Conservation (phyloP, 2,888 invertebrate species). For the Hyposoter dolosus region DNA sequence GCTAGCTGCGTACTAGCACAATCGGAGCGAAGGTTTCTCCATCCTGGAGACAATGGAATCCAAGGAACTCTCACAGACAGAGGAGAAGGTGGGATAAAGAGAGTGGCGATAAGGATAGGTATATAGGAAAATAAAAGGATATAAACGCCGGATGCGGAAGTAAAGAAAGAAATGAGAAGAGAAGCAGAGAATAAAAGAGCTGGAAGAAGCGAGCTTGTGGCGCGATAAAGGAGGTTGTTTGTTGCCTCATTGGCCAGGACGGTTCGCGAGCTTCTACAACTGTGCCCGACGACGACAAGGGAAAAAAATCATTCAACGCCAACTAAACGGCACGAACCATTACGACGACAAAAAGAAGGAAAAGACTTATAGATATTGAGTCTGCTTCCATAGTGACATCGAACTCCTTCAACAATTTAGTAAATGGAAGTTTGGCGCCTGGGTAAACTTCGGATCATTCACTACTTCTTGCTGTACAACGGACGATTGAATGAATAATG, state of each 20-base stretch:
- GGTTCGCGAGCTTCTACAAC: constrained; percentile 47
- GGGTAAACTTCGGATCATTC: neutral
- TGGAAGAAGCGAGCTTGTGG: constrained; percentile 66
- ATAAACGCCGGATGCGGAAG: constrained; percentile 40
- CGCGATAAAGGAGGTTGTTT: constrained; percentile 73
- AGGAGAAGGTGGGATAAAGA: constrained; percentile 67
- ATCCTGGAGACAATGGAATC: constrained; percentile 52
- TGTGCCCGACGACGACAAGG: constrained; percentile 27
- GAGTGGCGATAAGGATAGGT: constrained; percentile 53
- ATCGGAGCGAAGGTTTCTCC: constrained; percentile 39
- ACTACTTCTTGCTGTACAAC: neutral
- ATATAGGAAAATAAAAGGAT: constrained; percentile 40
- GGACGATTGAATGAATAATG: neutral
- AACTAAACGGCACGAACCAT: constrained; percentile 63
- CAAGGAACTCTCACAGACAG: constrained; percentile 57
- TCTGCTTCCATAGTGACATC: constrained; percentile 26
- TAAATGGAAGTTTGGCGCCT: constrained; percentile 24
- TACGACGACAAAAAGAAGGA: constrained; percentile 20
- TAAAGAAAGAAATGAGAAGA: constrained; percentile 51
- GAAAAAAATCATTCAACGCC: constrained; percentile 73
- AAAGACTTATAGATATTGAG: neutral
- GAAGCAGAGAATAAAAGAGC: constrained; percentile 60
- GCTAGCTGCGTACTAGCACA: constrained; percentile 48
- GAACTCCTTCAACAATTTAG: constrained; percentile 13
- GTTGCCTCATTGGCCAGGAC: constrained; percentile 76